Percentiles rank a stretch among this genome's conserved stretches.
These are phyloP conservation scores for Eptesicus fuscus DNA, from an alignment of 2,113 vertebrate genomes.

Conservation along the genomic window DNA sequence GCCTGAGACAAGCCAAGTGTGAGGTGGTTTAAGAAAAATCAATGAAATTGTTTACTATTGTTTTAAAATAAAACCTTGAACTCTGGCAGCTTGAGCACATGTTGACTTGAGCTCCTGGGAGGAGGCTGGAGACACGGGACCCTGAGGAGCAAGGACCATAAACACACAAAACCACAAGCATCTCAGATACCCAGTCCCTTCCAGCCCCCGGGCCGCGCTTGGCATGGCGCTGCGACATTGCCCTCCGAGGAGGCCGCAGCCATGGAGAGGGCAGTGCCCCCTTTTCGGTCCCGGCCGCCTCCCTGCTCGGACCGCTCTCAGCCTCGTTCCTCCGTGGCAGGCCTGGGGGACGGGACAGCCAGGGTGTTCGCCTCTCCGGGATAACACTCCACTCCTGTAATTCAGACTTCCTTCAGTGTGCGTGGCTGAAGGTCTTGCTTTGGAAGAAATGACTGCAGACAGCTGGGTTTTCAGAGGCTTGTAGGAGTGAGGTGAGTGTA, in stretches of 20 bases:
- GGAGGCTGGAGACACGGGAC: neutral
- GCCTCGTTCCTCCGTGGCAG: neutral
- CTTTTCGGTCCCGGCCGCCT: neutral
- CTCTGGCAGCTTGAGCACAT: neutral
- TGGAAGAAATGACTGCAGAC: neutral
- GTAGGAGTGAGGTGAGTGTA: neutral
- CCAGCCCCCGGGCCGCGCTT: neutral
- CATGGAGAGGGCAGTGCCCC: neutral
- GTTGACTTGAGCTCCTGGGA: neutral
- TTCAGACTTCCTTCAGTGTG: neutral
- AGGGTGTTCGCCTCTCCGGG: neutral
- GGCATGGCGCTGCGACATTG: neutral
- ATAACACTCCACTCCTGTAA: neutral
- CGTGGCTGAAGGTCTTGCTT: neutral
- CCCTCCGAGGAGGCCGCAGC: neutral
- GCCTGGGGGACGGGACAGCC: neutral
- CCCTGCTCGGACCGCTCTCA: neutral
- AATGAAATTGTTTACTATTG: conserved; percentile 76
- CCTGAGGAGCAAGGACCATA: rapidly evolving
- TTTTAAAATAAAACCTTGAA: conserved; percentile 77
- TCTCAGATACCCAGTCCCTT: neutral
- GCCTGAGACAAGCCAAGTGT: conserved; percentile 70
- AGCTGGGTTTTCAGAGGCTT: neutral
- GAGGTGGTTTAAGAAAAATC: conserved; percentile 71
- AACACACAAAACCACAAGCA: neutral